Evolutionary conservation across 2,888 invertebrate genomes (phyloP).

Genomic region (Scaptodrosophila latifasciaeformis): DNA sequence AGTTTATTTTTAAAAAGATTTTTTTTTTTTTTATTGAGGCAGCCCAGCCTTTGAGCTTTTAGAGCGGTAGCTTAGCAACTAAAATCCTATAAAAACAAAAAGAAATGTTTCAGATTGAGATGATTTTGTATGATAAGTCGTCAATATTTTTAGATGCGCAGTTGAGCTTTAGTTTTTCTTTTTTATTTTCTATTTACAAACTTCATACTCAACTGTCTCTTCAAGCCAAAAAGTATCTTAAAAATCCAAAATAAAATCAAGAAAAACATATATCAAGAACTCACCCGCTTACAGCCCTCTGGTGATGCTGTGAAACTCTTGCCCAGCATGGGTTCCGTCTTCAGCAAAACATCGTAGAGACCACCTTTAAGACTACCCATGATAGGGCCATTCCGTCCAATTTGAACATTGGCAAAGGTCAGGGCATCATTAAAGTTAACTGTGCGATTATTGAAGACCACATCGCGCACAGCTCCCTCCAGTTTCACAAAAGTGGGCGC

Average conservation of each 20-base stretch:
- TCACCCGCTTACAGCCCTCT: conserved; percentile 80
- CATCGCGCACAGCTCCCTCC: conserved; percentile 88
- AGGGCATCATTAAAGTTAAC: conserved; percentile 80
- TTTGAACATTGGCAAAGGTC: conserved; percentile 81
- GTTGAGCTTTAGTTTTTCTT: neutral
- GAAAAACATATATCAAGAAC: conserved; percentile 33
- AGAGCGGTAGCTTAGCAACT: conserved; percentile 71
- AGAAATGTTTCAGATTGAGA: conserved; percentile 57
- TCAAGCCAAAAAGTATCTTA: conserved; percentile 1
- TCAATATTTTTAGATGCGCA: too few relatives aligned
- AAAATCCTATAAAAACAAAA: conserved; percentile 73
- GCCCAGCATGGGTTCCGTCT: conserved; percentile 76
- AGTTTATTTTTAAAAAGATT: conserved; percentile 2
- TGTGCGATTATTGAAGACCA: conserved; percentile 85
- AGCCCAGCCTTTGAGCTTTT: conserved; percentile 62
- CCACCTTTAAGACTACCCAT: conserved; percentile 75
- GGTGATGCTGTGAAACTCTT: conserved; percentile 74
- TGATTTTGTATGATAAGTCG: conserved; percentile 18
- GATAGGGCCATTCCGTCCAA: conserved; percentile 79
- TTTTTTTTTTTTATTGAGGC: conserved; percentile 25
- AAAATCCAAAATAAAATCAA: neutral
- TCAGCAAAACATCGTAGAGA: conserved; percentile 75
- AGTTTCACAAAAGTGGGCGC: conserved; percentile 79
- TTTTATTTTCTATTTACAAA: neutral
- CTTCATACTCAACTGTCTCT: neutral